These are phyloP conservation scores for Gila robusta DNA, from an alignment of 2,797 vertebrate species.

Conservation along the genomic window DNA sequence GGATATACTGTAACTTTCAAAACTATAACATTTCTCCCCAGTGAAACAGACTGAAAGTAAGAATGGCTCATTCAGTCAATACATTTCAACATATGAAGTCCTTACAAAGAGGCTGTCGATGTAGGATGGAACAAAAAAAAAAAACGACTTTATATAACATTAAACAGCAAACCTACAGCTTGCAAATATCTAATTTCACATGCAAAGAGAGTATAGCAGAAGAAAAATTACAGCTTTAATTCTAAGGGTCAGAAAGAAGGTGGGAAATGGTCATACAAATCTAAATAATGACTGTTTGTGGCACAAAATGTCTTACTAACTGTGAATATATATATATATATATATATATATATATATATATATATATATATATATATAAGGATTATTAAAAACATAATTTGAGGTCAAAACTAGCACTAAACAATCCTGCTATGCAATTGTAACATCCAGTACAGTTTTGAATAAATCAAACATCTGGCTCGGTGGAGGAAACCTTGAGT, in stretches of 20 bases:
- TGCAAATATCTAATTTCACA: background rate
- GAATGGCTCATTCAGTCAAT: background rate
- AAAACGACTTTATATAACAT: background rate
- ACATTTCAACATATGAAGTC: background rate
- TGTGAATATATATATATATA: background rate
- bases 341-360: no score
- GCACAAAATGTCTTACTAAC: background rate
- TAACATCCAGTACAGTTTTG: background rate
- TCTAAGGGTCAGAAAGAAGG: background rate
- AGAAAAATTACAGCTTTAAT: background rate
- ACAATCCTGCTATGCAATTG: constrained; percentile 17
- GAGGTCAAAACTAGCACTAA: background rate
- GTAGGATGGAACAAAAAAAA: background rate
- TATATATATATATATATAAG: no score
- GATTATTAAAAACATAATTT: background rate
- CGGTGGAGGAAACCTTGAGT: constrained; percentile 34
- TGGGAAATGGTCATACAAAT: background rate
- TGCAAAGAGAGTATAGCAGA: background rate
- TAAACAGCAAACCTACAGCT: background rate
- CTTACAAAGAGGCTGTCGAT: background rate
- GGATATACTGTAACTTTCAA: background rate
- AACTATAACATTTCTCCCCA: background rate
- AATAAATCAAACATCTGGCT: constrained; percentile 41
- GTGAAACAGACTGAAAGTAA: background rate
- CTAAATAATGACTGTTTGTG: background rate